These are phyloP conservation scores for Cremastinae sp. DNA, from an alignment of 2,888 invertebrate genomes.

Conservation along the genomic window DNA sequence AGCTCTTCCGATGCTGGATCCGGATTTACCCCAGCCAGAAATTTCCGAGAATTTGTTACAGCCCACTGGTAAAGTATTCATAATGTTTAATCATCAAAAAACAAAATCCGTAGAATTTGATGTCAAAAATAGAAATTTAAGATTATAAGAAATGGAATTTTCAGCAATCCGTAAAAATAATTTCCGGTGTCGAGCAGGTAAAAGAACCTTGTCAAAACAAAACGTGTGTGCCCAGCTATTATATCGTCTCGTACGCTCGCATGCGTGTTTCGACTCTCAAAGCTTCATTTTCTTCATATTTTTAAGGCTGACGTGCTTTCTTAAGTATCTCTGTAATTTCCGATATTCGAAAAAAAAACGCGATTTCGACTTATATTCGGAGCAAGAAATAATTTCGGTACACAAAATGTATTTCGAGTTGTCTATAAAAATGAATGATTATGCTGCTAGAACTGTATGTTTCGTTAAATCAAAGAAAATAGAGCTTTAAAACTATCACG, in stretches of 20 bases:
- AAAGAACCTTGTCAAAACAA: constrained; percentile 49
- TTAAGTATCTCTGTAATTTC: neutral
- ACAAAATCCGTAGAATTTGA: neutral
- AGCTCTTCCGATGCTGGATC: constrained; percentile 77
- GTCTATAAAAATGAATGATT: no score
- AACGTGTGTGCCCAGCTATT: constrained; percentile 8
- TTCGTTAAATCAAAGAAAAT: neutral
- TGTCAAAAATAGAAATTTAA: neutral
- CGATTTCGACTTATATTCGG: no score
- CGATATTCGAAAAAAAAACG: no score
- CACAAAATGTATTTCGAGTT: no score
- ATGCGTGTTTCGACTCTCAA: constrained; percentile 9
- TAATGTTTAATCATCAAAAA: neutral
- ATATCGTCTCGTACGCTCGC: constrained; percentile 17
- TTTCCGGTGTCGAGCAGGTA: constrained; percentile 70
- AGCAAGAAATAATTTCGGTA: no score
- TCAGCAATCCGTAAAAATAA: constrained; percentile 70
- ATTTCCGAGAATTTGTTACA: constrained; percentile 68
- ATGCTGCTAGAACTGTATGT: neutral
- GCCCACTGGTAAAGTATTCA: constrained; percentile 68
- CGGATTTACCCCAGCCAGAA: constrained; percentile 76
- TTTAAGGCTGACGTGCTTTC: neutral
- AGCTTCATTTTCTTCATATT: neutral
- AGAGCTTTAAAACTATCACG: neutral
- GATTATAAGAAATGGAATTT: constrained; percentile 64